These are phyloP conservation scores for Notiomystis cincta DNA, from an alignment of 2,113 vertebrate species.

Conservation along the genomic window DNA sequence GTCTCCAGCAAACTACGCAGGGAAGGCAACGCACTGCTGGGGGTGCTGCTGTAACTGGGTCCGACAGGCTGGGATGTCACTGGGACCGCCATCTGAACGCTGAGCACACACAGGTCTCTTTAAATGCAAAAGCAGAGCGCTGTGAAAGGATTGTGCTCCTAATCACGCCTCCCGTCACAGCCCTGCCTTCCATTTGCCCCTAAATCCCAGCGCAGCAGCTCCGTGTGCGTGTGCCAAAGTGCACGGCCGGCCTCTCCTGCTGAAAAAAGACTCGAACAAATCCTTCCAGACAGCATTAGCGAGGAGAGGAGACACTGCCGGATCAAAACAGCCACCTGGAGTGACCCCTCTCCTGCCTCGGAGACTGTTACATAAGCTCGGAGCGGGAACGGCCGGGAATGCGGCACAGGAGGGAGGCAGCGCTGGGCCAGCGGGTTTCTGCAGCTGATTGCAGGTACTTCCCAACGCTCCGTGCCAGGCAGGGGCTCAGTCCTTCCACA, in stretches of 20 bases:
- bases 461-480: fast-evolving
- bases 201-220: not conserved
- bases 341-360: constrained; percentile 44
- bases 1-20: not conserved
- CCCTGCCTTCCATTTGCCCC: not conserved
- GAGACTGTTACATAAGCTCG: not conserved
- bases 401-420: not conserved
- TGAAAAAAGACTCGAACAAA: constrained; percentile 23
- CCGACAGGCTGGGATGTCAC: not conserved
- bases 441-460: not conserved
- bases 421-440: not conserved
- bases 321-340: constrained; percentile 45
- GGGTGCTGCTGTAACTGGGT: not conserved
- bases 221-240: not conserved
- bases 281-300: constrained; percentile 55
- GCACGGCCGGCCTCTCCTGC: not conserved
- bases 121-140: not conserved
- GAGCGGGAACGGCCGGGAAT: not conserved
- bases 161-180: not conserved
- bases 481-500: not conserved
- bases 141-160: not conserved
- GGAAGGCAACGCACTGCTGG: not conserved
- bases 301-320: constrained; percentile 16
- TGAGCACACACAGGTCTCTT: constrained; percentile 8
- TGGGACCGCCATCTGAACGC: not conserved